phyloP scores from a whole-genome alignment of 2,888 invertebrate species.

The Griposia aprilina region DNA sequence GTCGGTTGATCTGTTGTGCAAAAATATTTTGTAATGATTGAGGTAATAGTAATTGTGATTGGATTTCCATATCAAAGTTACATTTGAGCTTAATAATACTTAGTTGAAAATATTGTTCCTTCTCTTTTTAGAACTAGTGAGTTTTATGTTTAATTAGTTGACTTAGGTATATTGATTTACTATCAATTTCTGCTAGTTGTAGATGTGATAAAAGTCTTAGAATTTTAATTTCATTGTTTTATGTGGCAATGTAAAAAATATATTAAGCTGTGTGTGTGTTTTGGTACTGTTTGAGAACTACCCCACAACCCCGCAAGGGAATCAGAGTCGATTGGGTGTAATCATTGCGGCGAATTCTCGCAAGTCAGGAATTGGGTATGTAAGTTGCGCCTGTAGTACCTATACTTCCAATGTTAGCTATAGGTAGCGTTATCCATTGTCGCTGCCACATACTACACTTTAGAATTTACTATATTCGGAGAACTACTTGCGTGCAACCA shows the following conservation, averaged over 20 bases:
- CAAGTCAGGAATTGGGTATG: slow-evolving; percentile 30
- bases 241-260: slow-evolving; percentile 3
- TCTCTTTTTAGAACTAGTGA: background rate
- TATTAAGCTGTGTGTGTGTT: background rate
- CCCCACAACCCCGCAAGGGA: slow-evolving; percentile 33
- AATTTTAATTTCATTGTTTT: background rate
- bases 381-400: slow-evolving; percentile 32
- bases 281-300: slow-evolving; percentile 3
- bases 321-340: slow-evolving; percentile 57
- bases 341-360: slow-evolving; percentile 55
- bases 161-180: background rate
- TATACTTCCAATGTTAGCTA: slow-evolving; percentile 27
- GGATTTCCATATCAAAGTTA: background rate
- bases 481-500: slow-evolving; percentile 38
- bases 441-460: slow-evolving; percentile 52
- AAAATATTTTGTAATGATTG: slow-evolving; percentile 34
- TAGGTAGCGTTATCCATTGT: slow-evolving; percentile 54
- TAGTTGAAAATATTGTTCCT: too few species aligned
- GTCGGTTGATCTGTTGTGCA: slow-evolving; percentile 95
- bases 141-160: background rate
- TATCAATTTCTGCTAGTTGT: too few species aligned
- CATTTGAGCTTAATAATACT: background rate
- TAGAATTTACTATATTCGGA: slow-evolving; percentile 46
- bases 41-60: background rate
- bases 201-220: background rate